Percentiles rank a stretch among this genome's conserved stretches.
phyloP scores from a whole-genome alignment of 2,113 vertebrate species.

The Scophthalmus maximus region DNA sequence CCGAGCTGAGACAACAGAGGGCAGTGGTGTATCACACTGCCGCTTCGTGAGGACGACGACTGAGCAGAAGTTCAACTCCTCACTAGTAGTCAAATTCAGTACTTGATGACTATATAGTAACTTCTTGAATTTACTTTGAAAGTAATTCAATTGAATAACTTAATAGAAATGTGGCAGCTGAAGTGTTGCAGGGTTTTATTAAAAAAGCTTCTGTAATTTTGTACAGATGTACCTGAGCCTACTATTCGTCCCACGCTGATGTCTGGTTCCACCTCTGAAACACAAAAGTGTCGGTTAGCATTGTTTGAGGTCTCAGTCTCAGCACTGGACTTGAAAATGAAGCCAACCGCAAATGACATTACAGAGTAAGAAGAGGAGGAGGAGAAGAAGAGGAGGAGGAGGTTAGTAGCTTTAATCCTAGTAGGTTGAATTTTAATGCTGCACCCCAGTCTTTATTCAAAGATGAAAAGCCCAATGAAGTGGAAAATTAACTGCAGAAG shows the following conservation, averaged over 20 bases:
- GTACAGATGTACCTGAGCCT: slow-evolving; percentile 93
- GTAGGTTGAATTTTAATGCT: slow-evolving; percentile 33
- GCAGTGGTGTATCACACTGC: slow-evolving; percentile 57
- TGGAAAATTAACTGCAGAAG: slow-evolving; percentile 62
- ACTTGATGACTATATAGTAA: neutral
- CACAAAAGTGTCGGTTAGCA: slow-evolving; percentile 89
- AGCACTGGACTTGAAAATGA: slow-evolving; percentile 51
- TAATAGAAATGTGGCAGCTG: slow-evolving; percentile 29
- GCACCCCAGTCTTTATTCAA: slow-evolving; percentile 21
- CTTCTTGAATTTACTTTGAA: neutral
- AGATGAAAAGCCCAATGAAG: slow-evolving; percentile 50
- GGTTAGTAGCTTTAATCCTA: slow-evolving; percentile 63
- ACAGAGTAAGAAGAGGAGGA: slow-evolving; percentile 11
- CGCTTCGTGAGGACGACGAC: neutral
- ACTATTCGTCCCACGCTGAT: slow-evolving; percentile 91
- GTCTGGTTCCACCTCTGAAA: slow-evolving; percentile 94
- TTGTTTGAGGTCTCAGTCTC: slow-evolving; percentile 30
- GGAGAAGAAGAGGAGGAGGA: slow-evolving; percentile 11
- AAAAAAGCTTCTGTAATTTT: slow-evolving; percentile 16
- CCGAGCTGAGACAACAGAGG: slow-evolving; percentile 62
- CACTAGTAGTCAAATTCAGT: neutral
- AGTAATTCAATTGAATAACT: too few species aligned
- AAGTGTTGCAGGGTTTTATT: slow-evolving; percentile 40
- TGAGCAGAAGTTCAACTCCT: slow-evolving; percentile 4
- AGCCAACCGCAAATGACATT: slow-evolving; percentile 39